Conservation (phyloP, 1,140 invertebrate genomes). For the Psix sp. region DNA sequence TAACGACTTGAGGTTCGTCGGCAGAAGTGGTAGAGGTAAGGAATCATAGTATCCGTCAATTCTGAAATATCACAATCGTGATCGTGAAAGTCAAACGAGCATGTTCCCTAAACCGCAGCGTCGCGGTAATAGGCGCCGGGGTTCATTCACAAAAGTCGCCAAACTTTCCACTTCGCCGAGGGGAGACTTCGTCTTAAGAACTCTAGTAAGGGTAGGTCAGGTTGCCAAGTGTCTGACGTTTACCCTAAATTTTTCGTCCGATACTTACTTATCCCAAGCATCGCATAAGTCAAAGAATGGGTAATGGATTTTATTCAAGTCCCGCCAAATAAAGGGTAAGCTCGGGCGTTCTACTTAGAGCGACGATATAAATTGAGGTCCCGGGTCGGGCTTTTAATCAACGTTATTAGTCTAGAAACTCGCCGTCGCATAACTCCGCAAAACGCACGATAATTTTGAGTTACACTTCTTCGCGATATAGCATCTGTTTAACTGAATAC, state of each 20-base stretch:
- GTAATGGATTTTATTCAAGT: conserved; percentile 76
- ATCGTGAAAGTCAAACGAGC: conserved; percentile 9
- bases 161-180: conserved; percentile 22
- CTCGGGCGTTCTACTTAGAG: conserved; percentile 12
- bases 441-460: conserved; percentile 25
- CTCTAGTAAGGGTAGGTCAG: conserved; percentile 73
- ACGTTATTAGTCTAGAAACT: conserved; percentile 72
- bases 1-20: conserved; percentile 98
- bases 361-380: conserved; percentile 75
- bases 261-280: conserved; percentile 42
- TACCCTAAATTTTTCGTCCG: conserved; percentile 70
- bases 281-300: conserved; percentile 61
- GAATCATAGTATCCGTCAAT: conserved; percentile 27
- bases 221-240: conserved; percentile 56
- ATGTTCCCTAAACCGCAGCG: conserved; percentile 9
- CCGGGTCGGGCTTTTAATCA: conserved; percentile 72
- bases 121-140: conserved; percentile 7
- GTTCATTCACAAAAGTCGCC: conserved; percentile 51
- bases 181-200: conserved; percentile 60
- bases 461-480: neutral
- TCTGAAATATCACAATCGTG: conserved; percentile 8
- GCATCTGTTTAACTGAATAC: conserved; percentile 10
- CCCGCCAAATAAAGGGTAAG: conserved; percentile 36
- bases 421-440: conserved; percentile 11
- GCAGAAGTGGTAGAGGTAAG: conserved; percentile 97